phyloP scores from a whole-genome alignment of 2,888 invertebrate genomes.

The Zygogramma bicolorata region DNA sequence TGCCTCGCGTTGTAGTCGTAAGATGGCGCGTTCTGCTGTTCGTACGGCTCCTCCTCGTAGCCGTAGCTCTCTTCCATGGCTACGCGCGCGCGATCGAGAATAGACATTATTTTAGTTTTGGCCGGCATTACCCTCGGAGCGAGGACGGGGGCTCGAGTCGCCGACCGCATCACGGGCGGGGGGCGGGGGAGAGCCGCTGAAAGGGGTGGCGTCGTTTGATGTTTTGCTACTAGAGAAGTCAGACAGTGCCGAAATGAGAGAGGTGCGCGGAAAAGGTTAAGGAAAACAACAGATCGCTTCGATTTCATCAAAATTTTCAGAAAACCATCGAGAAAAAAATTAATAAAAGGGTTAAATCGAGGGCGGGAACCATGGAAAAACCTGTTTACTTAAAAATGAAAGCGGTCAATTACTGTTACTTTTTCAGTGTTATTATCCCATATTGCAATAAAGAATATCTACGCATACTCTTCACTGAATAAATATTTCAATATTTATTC shows the following conservation, averaged over 20 bases:
- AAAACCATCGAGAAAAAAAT: no score
- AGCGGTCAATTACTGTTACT: no score
- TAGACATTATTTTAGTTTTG: constrained; percentile 87
- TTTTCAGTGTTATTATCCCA: no score
- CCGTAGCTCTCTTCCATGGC: constrained; percentile 86
- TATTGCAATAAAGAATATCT: no score
- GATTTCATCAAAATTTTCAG: no score
- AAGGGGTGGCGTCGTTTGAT: constrained; percentile 24
- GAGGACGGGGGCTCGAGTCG: constrained; percentile 65
- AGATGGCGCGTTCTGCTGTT: constrained; percentile 54
- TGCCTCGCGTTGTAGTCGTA: constrained; percentile 59
- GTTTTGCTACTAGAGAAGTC: neutral
- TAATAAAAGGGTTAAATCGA: no score
- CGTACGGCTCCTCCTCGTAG: constrained; percentile 69
- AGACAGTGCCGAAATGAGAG: neutral
- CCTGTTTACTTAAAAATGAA: no score
- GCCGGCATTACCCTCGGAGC: constrained; percentile 73
- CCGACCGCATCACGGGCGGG: constrained; percentile 66
- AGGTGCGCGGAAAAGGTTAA: neutral
- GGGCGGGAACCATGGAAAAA: no score
- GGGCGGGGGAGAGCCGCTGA: constrained; percentile 61
- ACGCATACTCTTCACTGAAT: no score
- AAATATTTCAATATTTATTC: no score
- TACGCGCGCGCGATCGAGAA: constrained; percentile 82
- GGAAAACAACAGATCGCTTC: no score